Evolutionary conservation across 2,888 invertebrate genomes (phyloP).

Genomic region (Catocala nupta): DNA sequence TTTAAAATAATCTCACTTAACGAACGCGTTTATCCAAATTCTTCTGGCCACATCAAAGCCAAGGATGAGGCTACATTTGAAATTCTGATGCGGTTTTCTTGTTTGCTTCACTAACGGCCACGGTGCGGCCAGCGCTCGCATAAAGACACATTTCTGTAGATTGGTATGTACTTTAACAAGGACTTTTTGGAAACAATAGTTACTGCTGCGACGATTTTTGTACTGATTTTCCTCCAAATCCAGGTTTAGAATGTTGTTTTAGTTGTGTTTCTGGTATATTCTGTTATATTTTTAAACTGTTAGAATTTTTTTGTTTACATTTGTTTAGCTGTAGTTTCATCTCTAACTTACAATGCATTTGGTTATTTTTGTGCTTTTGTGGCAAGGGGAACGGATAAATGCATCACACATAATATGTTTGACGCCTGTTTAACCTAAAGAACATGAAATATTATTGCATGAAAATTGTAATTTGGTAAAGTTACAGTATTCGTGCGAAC

Average conservation of each 20-base stretch:
- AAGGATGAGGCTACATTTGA: slow-evolving; percentile 62
- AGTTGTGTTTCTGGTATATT: slow-evolving; percentile 3
- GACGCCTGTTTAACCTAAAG: too few relatives aligned
- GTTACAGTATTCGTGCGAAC: too few relatives aligned
- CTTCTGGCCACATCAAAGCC: slow-evolving; percentile 53
- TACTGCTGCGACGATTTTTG: slow-evolving; percentile 9
- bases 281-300: too few relatives aligned
- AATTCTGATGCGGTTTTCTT: slow-evolving; percentile 70
- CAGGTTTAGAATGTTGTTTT: background rate
- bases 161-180: slow-evolving; percentile 39
- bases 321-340: too few relatives aligned
- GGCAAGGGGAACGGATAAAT: too few relatives aligned
- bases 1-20: slow-evolving; percentile 43
- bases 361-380: too few relatives aligned
- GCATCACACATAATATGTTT: too few relatives aligned
- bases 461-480: too few relatives aligned
- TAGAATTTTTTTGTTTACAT: too few relatives aligned
- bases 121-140: slow-evolving; percentile 23
- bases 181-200: slow-evolving; percentile 13
- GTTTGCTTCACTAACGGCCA: slow-evolving; percentile 57
- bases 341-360: too few relatives aligned
- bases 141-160: slow-evolving; percentile 44
- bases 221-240: slow-evolving; percentile 3
- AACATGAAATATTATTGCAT: too few relatives aligned
- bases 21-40: slow-evolving; percentile 56